Percentiles rank a stretch among this genome's conserved stretches.
These are phyloP conservation scores for Macaca nemestrina DNA, from an alignment of 2,113 vertebrate genomes.

Conservation along the genomic window DNA sequence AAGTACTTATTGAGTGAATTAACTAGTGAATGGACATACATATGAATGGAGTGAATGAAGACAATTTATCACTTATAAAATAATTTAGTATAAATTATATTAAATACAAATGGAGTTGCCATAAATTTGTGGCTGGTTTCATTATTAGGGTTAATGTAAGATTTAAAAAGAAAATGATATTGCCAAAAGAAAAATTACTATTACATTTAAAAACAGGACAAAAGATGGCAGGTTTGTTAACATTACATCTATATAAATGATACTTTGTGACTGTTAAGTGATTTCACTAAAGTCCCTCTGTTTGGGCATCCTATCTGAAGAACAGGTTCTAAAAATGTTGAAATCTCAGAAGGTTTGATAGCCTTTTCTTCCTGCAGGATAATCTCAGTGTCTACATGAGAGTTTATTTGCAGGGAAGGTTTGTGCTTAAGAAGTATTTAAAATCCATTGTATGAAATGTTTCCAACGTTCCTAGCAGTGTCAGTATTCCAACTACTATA, in stretches of 20 bases:
- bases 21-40: neutral
- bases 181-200: neutral
- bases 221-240: rapidly evolving
- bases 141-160: neutral
- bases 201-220: neutral
- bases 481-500: neutral
- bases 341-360: neutral
- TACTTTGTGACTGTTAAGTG: too few relatives aligned
- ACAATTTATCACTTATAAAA: neutral
- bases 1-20: neutral
- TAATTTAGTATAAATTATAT: neutral
- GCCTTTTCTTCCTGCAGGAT: neutral
- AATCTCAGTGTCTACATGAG: neutral
- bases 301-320: too few relatives aligned
- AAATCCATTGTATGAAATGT: neutral
- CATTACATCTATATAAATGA: neutral
- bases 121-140: neutral
- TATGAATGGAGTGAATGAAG: neutral
- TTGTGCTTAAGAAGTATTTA: neutral
- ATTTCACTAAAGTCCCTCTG: neutral
- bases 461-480: neutral
- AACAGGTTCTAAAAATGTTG: neutral
- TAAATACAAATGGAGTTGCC: neutral
- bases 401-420: neutral
- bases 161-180: neutral